phyloP scores from a whole-genome alignment of 2,113 vertebrate genomes.

The Phaethon lepturus region DNA sequence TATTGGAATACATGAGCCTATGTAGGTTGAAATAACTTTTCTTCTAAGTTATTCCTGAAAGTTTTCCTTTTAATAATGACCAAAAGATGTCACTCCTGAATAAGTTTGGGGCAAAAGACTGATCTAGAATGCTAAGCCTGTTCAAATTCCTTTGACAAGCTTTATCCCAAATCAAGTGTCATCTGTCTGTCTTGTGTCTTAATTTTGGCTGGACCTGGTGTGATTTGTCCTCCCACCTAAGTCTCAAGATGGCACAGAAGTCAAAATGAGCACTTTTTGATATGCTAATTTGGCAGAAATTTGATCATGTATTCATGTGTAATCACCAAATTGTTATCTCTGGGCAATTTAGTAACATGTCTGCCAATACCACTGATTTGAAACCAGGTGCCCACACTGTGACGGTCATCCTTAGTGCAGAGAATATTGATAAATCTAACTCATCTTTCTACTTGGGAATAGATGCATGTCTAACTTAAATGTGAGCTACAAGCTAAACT shows the following conservation, averaged over 20 bases:
- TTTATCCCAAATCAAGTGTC: background rate
- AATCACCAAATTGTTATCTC: background rate
- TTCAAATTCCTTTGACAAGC: background rate
- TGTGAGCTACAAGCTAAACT: background rate
- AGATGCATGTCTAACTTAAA: background rate
- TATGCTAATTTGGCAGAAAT: background rate
- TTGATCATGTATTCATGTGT: background rate
- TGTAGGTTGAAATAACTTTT: background rate
- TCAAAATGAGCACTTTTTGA: background rate
- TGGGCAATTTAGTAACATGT: background rate
- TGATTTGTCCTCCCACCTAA: background rate
- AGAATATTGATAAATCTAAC: background rate
- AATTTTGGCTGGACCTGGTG: background rate
- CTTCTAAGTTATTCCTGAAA: background rate
- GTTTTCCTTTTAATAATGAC: background rate
- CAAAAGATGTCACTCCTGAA: background rate
- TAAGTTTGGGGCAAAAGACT: background rate
- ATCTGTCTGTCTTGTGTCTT: accelerated
- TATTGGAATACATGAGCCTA: background rate
- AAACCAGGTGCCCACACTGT: background rate
- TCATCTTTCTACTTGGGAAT: background rate
- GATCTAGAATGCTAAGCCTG: background rate
- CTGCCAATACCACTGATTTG: background rate
- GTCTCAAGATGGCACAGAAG: background rate
- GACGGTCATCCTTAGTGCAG: background rate